Conservation (phyloP, 2,797 vertebrate species). For the Neosalanx taihuensis region DNA sequence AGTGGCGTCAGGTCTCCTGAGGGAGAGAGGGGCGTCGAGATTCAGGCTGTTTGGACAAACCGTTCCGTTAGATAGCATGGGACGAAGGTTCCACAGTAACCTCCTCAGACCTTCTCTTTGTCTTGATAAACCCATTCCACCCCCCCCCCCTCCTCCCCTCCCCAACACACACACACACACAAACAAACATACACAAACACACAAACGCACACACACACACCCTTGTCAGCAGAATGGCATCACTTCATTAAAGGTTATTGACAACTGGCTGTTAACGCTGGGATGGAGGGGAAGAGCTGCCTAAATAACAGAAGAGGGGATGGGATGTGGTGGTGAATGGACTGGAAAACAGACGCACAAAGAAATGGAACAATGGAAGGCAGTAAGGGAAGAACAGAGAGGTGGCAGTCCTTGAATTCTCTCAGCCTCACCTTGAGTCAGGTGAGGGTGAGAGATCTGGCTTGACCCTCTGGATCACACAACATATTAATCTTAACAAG, state of each 20-base stretch:
- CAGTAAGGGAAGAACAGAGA: not conserved
- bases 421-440: not conserved
- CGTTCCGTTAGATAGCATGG: too few species aligned
- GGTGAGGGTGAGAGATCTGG: not conserved
- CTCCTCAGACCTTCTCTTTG: too few species aligned
- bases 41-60: constrained; percentile 6
- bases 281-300: not conserved
- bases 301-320: not conserved
- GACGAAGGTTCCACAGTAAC: too few species aligned
- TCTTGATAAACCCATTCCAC: too few species aligned
- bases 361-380: not conserved
- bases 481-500: not conserved
- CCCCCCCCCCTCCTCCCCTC: too few species aligned
- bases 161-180: too few species aligned
- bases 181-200: not conserved
- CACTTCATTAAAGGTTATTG: constrained; percentile 3
- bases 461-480: constrained; percentile 15
- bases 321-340: not conserved
- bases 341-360: not conserved
- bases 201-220: not conserved
- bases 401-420: not conserved
- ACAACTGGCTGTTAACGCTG: not conserved
- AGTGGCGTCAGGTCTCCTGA: not conserved
- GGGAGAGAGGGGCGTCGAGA: not conserved
- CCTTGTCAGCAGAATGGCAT: not conserved